Evolutionary conservation across 2,113 vertebrate genomes (phyloP), one percentile per base, ranked within the genome.

Genomic region (Ammodytes dubius): DNA sequence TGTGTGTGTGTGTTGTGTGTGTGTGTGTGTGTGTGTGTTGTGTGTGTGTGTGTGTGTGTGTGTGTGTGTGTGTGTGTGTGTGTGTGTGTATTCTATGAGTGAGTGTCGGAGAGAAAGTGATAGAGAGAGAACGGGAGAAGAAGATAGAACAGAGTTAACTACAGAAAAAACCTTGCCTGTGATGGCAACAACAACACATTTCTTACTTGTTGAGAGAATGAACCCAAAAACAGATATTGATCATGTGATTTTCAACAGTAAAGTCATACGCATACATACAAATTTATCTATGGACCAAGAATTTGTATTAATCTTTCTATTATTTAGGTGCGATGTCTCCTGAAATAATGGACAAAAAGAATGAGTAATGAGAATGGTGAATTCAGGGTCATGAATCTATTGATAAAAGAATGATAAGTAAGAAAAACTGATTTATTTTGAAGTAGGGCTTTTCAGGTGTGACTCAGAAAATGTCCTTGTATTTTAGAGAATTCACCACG

Each of bases 11-110:
- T 73, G 39, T 37, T 35, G 7, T 40, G 43, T 67, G 19, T 47
- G 57, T 63, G 73, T 58, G 52, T 69, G 52, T 68, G 27, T 5
- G 56, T 58, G 43, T 79, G 57, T 60, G 47, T 72, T 73, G 39
- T 37, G 50, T 74, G 14, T 52, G 19, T 35, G 7, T 40, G 43
- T 67, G 19, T 47, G 57, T 63, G 73, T 58, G 52, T 69, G 52
- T 68, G 27, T 5, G 56, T 58, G 43, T 79, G 57, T 60, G 47
- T 72, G 61, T 70, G 39, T 37, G 50, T 74, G 14, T 52, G 19
- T 35, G 7, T 40, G 43, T 67, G 19, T 47, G 57, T 27, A 27
- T 27, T 27, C 27, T 27, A 27, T 27, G 27, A 27, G 27, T 27
- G 27, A 27, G 27, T 27, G 27, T 27, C 27, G 17, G 56, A 40